phyloP scores from a whole-genome alignment of 1,140 invertebrate species.

The Colletes gigas region DNA sequence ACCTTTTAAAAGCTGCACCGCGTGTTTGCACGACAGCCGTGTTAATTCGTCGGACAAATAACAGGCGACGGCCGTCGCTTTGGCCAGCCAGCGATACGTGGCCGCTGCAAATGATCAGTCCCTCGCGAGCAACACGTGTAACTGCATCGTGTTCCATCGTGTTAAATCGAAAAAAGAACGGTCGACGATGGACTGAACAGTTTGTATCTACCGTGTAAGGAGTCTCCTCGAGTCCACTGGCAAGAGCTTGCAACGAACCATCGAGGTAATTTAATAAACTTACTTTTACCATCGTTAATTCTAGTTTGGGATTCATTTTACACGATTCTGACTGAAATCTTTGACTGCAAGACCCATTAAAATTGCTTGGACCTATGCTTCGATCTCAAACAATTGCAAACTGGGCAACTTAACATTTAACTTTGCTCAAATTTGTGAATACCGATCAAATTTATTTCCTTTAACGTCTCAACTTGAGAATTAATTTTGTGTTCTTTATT shows the following conservation, averaged over 20 bases:
- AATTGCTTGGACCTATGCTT: too few species aligned
- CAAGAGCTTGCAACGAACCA: neutral
- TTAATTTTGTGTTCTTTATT: too few species aligned
- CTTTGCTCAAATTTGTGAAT: too few species aligned
- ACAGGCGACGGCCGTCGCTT: constrained; percentile 56
- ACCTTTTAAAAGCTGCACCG: constrained; percentile 59
- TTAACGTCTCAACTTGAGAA: too few species aligned
- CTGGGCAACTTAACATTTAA: too few species aligned
- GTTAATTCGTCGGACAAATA: constrained; percentile 66
- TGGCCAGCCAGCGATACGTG: constrained; percentile 47
- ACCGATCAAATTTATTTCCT: too few species aligned
- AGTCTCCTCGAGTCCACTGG: neutral
- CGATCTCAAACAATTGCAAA: too few species aligned
- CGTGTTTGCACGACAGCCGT: constrained; percentile 53
- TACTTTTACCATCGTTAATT: too few species aligned
- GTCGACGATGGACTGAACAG: neutral
- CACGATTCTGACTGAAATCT: too few species aligned
- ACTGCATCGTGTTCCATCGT: constrained; percentile 48
- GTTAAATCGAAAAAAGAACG: neutral
- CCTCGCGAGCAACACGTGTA: constrained; percentile 50
- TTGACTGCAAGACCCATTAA: too few species aligned
- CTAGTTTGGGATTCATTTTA: too few species aligned
- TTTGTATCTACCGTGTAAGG: neutral
- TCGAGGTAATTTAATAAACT: neutral
- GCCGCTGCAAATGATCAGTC: constrained; percentile 56